Evolutionary conservation across 2,888 invertebrate genomes (phyloP).

Genomic region (Phlogophora meticulosa): DNA sequence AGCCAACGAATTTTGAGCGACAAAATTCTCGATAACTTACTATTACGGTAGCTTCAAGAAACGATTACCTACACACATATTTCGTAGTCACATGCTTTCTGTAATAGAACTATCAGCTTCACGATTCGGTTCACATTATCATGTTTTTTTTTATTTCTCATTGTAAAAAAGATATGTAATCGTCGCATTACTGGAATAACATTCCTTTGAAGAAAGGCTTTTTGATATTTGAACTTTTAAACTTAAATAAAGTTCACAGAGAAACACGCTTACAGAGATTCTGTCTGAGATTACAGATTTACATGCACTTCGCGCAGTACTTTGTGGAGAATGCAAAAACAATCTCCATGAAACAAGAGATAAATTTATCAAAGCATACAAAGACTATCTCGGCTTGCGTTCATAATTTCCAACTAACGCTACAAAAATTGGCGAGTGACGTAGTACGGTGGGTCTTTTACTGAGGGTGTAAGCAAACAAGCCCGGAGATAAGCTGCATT

Average conservation of each 20-base stretch:
- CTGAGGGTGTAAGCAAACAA: constrained; percentile 82
- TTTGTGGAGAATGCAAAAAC: constrained; percentile 57
- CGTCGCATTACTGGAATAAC: neutral
- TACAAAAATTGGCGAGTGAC: constrained; percentile 82
- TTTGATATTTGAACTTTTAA: neutral
- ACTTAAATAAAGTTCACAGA: constrained; percentile 19
- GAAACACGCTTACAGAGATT: constrained; percentile 23
- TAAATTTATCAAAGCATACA: constrained; percentile 68
- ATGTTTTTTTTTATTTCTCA: constrained; percentile 34
- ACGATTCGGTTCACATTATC: constrained; percentile 45
- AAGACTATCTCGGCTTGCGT: constrained; percentile 72
- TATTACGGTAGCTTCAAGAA: constrained; percentile 72
- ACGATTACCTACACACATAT: constrained; percentile 71
- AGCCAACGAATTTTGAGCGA: constrained; percentile 77
- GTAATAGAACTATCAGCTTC: constrained; percentile 38
- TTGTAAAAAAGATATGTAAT: constrained; percentile 20
- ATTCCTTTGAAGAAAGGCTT: neutral
- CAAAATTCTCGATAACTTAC: constrained; percentile 80
- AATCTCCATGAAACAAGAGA: constrained; percentile 66
- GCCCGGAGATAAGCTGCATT: constrained; percentile 87
- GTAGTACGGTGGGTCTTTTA: constrained; percentile 75
- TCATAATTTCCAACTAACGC: constrained; percentile 83
- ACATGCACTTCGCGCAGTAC: constrained; percentile 41
- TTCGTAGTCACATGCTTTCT: constrained; percentile 59
- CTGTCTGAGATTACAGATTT: constrained; percentile 45